A percentile compares a stretch with the other conserved stretches of the same genome.
phyloP scores from a whole-genome alignment of 1,140 invertebrate genomes.

The Idris sp. region DNA sequence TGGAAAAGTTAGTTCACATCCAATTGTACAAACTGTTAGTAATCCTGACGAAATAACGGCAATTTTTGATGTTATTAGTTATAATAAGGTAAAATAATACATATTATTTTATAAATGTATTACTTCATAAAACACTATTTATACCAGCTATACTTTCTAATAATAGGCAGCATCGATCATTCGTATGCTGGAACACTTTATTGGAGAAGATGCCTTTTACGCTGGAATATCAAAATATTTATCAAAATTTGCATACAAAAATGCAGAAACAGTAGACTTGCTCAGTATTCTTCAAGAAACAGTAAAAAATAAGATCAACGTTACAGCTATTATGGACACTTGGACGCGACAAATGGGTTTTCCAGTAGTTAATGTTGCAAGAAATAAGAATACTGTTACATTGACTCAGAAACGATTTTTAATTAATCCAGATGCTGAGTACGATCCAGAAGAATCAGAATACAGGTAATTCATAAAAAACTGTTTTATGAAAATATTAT shows the following conservation, averaged over 20 bases:
- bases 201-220: slow-evolving; percentile 86
- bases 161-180: slow-evolving; percentile 92
- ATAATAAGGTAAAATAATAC: slow-evolving; percentile 85
- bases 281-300: slow-evolving; percentile 82
- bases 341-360: slow-evolving; percentile 96
- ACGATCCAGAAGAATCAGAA: slow-evolving; percentile 77
- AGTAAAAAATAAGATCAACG: slow-evolving; percentile 75
- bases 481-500: too few relatives aligned
- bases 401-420: slow-evolving; percentile 88
- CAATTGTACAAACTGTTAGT: slow-evolving; percentile 89
- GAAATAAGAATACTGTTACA: slow-evolving; percentile 76
- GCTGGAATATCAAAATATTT: slow-evolving; percentile 86
- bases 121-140: too few relatives aligned
- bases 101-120: too few relatives aligned
- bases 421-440: slow-evolving; percentile 80
- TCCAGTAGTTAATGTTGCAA: slow-evolving; percentile 85
- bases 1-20: slow-evolving; percentile 89
- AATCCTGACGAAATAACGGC: slow-evolving; percentile 94
- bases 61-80: slow-evolving; percentile 95
- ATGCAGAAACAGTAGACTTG: slow-evolving; percentile 89
- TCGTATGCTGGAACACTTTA: slow-evolving; percentile 92
- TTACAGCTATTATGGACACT: slow-evolving; percentile 90
- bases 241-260: slow-evolving; percentile 83
- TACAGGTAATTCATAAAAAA: too few relatives aligned
- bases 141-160: too few relatives aligned